phyloP scores from a whole-genome alignment of 2,888 invertebrate species.

The Mimumesa dahlbomi region DNA sequence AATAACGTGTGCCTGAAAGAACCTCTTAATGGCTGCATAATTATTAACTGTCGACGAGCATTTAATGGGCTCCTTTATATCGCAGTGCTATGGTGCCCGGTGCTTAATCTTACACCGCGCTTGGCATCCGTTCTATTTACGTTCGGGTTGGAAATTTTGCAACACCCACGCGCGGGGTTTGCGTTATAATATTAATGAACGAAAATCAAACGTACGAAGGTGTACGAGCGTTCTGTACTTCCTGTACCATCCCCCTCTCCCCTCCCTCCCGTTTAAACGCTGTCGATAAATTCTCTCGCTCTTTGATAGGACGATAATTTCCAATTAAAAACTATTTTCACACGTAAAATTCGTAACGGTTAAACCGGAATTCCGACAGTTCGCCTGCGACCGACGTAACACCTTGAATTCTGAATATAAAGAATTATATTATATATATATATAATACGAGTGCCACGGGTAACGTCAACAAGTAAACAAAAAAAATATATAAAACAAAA shows the following conservation, averaged over 20 bases:
- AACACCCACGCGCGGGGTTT: neutral
- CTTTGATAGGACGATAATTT: conserved; percentile 19
- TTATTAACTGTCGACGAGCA: conserved; percentile 28
- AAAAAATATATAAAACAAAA: no score
- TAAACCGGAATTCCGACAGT: neutral
- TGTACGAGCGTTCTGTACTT: neutral
- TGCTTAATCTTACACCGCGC: conserved; percentile 19
- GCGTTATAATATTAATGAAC: neutral
- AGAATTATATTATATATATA: no score
- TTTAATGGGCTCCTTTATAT: conserved; percentile 23
- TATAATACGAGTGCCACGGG: conserved; percentile 58
- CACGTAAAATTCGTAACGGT: no score
- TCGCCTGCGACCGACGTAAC: conserved; percentile 18
- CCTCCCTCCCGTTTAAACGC: neutral
- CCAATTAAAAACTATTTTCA: conserved; percentile 33
- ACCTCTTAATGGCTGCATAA: conserved; percentile 34
- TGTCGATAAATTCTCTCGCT: conserved; percentile 1
- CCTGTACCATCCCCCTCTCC: neutral
- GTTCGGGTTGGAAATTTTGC: neutral
- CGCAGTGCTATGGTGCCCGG: conserved; percentile 7
- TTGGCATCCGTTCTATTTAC: conserved; percentile 13
- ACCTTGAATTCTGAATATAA: conserved; percentile 32
- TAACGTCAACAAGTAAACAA: conserved; percentile 46
- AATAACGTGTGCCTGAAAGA: conserved; percentile 44
- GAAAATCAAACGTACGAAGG: no score